These are phyloP conservation scores for Eilema caniola DNA, from an alignment of 2,888 invertebrate genomes.

Conservation along the genomic window DNA sequence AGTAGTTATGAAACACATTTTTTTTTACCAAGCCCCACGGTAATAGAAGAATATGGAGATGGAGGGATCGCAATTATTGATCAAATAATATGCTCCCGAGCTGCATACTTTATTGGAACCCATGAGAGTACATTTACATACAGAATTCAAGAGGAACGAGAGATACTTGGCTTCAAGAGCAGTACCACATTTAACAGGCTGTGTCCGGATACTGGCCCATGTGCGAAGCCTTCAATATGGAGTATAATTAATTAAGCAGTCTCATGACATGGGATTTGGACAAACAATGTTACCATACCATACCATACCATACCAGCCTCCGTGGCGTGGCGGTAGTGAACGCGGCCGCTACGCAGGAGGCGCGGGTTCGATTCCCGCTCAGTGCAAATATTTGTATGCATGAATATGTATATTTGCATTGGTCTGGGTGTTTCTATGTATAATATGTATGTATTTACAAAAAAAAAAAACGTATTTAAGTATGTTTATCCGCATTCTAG, in stretches of 20 bases:
- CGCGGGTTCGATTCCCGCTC: no score
- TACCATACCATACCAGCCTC: no score
- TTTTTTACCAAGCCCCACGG: slow-evolving; percentile 75
- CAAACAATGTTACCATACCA: background rate
- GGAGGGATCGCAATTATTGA: slow-evolving; percentile 97
- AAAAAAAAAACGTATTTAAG: no score
- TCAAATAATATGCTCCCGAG: slow-evolving; percentile 97
- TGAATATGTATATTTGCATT: no score
- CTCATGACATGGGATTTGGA: background rate
- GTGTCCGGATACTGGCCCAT: slow-evolving; percentile 88
- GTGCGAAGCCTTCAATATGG: slow-evolving; percentile 93
- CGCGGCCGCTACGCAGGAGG: no score
- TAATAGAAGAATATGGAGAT: slow-evolving; percentile 88
- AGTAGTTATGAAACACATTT: slow-evolving; percentile 66
- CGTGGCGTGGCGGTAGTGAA: no score
- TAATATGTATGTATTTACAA: no score
- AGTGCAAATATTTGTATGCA: no score
- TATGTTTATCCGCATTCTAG: no score
- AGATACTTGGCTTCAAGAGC: slow-evolving; percentile 95
- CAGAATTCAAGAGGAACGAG: slow-evolving; percentile 98
- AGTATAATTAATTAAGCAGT: slow-evolving; percentile 87
- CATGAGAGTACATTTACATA: slow-evolving; percentile 98
- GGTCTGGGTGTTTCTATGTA: no score
- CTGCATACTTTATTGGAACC: slow-evolving; percentile 95
- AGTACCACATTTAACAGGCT: slow-evolving; percentile 95